These are phyloP conservation scores for Orientallactaga sibirica DNA, from an alignment of 2,797 vertebrate species.

Conservation along the genomic window DNA sequence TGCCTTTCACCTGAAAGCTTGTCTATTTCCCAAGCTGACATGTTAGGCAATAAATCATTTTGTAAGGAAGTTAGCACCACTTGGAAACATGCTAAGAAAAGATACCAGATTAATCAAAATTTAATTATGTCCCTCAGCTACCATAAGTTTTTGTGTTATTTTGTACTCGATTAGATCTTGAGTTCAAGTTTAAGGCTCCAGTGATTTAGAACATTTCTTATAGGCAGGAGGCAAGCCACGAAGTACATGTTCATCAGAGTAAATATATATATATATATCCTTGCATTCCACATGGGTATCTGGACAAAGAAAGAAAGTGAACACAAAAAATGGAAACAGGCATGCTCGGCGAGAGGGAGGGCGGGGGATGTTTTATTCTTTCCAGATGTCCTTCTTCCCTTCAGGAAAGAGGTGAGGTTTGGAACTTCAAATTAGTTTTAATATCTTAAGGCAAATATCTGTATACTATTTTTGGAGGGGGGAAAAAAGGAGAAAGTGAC, in stretches of 20 bases:
- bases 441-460: constrained; percentile 45
- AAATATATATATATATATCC: too few relatives aligned
- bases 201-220: constrained; percentile 58
- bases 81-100: constrained; percentile 45
- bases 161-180: constrained; percentile 56
- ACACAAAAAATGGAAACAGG: constrained; percentile 6
- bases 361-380: constrained; percentile 12
- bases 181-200: constrained; percentile 60
- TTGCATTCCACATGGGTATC: neutral
- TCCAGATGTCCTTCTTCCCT: constrained; percentile 29
- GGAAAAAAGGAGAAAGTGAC: neutral
- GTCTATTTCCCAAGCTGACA: constrained; percentile 10
- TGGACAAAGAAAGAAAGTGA: constrained; percentile 11
- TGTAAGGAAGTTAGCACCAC: constrained; percentile 40
- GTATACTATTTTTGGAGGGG: neutral
- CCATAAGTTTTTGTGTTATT: constrained; percentile 60
- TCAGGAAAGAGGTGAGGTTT: neutral
- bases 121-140: constrained; percentile 66
- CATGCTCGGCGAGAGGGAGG: constrained; percentile 2
- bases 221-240: neutral
- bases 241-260: neutral
- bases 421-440: constrained; percentile 67
- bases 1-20: constrained; percentile 39
- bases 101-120: constrained; percentile 70
- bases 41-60: constrained; percentile 64